phyloP scores from a whole-genome alignment of 2,113 vertebrate species.

The Asarcornis scutulata region DNA sequence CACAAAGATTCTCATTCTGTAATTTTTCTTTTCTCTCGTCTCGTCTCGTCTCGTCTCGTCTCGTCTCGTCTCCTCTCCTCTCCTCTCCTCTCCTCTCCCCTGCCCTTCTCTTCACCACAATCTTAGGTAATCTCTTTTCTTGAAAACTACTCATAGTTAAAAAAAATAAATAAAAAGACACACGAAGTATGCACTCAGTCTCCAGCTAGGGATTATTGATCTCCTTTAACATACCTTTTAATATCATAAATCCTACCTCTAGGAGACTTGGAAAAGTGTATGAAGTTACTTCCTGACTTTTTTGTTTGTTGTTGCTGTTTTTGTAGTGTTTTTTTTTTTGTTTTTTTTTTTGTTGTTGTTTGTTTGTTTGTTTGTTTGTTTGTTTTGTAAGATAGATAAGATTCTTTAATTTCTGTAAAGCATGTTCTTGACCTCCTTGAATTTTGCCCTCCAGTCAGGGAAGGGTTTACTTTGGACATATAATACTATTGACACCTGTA shows the following conservation, averaged over 20 bases:
- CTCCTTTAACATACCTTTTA: not conserved
- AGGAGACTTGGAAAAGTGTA: not conserved
- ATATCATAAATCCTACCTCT: not conserved
- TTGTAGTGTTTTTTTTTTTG: not conserved
- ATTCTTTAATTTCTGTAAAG: not conserved
- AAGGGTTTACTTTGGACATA: not conserved
- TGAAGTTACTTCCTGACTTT: not conserved
- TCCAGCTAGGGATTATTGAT: not conserved
- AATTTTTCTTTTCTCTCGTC: not conserved
- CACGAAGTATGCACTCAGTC: not conserved
- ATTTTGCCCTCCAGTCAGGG: not conserved
- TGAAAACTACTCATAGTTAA: not conserved
- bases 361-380: not conserved
- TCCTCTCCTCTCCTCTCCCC: no score
- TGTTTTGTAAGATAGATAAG: not conserved
- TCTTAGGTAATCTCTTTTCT: not conserved
- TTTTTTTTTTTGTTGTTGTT: not conserved
- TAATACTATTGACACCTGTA: not conserved
- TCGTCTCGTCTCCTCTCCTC: no score
- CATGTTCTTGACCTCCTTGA: not conserved
- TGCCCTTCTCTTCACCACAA: not conserved
- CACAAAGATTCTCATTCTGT: not conserved
- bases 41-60: no score
- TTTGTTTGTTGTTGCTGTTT: not conserved
- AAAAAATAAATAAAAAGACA: not conserved